These are phyloP conservation scores for Phyto melanocephala DNA, from an alignment of 2,888 invertebrate genomes.

Conservation along the genomic window DNA sequence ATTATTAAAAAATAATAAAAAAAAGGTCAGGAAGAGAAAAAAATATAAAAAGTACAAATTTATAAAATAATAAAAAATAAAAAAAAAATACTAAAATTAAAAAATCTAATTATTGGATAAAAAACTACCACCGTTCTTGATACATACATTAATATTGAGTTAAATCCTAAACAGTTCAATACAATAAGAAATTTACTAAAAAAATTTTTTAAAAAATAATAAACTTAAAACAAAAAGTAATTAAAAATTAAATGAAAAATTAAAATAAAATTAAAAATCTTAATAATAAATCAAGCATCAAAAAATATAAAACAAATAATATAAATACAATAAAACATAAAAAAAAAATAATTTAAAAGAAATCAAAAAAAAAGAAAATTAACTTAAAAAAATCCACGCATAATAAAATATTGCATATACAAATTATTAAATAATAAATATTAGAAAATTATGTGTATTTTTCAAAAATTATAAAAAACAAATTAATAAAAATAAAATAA, in stretches of 20 bases:
- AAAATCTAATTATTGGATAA: no score
- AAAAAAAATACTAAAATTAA: no score
- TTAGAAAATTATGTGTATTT: no score
- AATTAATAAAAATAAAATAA: no score
- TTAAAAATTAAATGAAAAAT: background rate
- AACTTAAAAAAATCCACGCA: background rate
- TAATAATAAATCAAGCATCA: background rate
- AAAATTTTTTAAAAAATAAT: background rate
- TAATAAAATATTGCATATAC: background rate
- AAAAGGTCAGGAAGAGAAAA: background rate
- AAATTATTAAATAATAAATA: background rate
- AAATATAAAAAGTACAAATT: no score
- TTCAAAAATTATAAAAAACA: background rate
- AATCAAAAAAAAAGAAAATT: background rate
- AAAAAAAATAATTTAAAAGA: background rate
- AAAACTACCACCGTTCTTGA: no score
- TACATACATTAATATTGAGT: no score
- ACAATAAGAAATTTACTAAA: background rate
- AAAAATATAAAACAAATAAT: background rate
- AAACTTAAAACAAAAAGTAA: background rate
- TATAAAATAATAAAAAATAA: no score
- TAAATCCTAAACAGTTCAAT: no score
- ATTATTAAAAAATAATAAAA: background rate
- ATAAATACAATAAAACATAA: background rate
- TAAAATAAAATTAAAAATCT: background rate